These are phyloP conservation scores for Sceliomorpha sp. DNA, from an alignment of 2,888 invertebrate species.

Conservation along the genomic window DNA sequence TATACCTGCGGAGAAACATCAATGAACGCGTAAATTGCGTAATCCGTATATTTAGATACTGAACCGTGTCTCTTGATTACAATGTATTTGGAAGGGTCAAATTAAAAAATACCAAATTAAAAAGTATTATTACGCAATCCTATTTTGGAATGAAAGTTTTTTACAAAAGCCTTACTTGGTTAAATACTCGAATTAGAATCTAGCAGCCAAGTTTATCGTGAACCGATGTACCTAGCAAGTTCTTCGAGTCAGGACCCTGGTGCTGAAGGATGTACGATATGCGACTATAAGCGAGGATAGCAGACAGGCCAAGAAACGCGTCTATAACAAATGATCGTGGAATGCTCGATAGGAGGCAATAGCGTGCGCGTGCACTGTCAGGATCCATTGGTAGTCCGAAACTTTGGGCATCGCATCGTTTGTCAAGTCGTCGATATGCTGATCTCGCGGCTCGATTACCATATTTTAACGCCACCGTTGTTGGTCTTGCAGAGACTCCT, in stretches of 20 bases:
- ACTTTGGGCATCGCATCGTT: constrained; percentile 76
- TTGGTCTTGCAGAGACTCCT: constrained; percentile 73
- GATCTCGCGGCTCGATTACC: constrained; percentile 78
- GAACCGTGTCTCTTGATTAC: too few species aligned
- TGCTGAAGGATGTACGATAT: constrained; percentile 66
- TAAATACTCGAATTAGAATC: constrained; percentile 36
- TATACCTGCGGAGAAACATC: too few species aligned
- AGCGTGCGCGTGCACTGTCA: constrained; percentile 60
- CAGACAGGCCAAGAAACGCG: constrained; percentile 74
- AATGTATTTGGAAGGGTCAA: too few species aligned
- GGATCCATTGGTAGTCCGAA: constrained; percentile 78
- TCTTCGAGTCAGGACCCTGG: constrained; percentile 57
- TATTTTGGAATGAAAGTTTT: too few species aligned
- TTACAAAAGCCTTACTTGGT: not conserved
- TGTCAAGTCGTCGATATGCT: constrained; percentile 80
- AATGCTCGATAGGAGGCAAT: constrained; percentile 59
- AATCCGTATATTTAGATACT: too few species aligned
- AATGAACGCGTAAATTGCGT: too few species aligned
- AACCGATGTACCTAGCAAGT: constrained; percentile 56
- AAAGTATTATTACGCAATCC: too few species aligned
- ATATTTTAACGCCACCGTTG: constrained; percentile 80
- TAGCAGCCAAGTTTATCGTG: constrained; percentile 30
- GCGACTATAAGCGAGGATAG: constrained; percentile 73
- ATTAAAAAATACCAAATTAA: too few species aligned
- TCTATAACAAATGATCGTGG: constrained; percentile 79